A percentile compares a stretch with the other conserved stretches of the same genome.
These are phyloP conservation scores for Nothobranchius kuhntae DNA, from an alignment of 2,113 vertebrate species.

Conservation along the genomic window DNA sequence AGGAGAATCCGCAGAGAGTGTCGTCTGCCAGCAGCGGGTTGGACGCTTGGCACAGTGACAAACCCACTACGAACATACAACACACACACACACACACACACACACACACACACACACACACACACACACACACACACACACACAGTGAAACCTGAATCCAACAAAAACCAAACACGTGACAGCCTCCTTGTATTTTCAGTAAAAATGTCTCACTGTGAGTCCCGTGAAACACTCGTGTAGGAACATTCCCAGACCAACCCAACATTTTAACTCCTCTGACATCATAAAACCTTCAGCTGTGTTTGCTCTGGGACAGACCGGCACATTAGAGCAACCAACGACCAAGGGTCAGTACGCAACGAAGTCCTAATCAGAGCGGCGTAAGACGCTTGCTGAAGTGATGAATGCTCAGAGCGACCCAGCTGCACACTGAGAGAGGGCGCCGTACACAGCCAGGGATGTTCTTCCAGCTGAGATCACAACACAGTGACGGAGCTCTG, in stretches of 20 bases:
- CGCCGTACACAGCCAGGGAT: constrained; percentile 61
- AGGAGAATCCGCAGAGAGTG: constrained; percentile 65
- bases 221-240: constrained; percentile 38
- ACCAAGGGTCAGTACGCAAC: constrained; percentile 53
- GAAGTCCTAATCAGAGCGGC: constrained; percentile 10
- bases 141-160: constrained; percentile 26
- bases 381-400: constrained; percentile 48
- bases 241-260: constrained; percentile 21
- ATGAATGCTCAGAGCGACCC: constrained; percentile 65
- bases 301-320: constrained; percentile 26
- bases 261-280: constrained; percentile 25
- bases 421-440: constrained; percentile 65
- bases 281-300: constrained; percentile 44
- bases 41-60: constrained; percentile 54
- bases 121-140: constrained; percentile 20
- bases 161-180: constrained; percentile 44
- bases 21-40: constrained; percentile 60
- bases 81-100: constrained; percentile 29
- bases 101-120: too few species aligned
- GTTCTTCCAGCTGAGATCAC: constrained; percentile 81
- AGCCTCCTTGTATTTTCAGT: constrained; percentile 23
- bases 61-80: constrained; percentile 16
- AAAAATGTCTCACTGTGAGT: constrained; percentile 37
- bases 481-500: constrained; percentile 70
- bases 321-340: constrained; percentile 19